These are phyloP conservation scores for Trichomalopsis sarcophagae DNA, from an alignment of 1,140 invertebrate species.

Conservation along the genomic window DNA sequence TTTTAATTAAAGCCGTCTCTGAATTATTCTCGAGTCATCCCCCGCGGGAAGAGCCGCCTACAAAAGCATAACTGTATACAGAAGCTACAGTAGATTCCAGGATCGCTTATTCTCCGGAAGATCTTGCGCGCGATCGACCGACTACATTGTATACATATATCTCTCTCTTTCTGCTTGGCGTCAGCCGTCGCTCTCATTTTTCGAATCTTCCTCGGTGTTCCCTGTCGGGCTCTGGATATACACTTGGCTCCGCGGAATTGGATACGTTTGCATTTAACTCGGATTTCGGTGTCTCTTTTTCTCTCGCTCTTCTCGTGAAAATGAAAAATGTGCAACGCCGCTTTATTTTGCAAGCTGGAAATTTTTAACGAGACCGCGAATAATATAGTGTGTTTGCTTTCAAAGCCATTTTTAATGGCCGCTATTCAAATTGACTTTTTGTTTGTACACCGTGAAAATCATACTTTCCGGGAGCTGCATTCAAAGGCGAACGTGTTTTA, in stretches of 20 bases:
- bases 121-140: constrained; percentile 5
- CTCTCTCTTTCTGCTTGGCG: neutral
- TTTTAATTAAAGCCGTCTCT: constrained; percentile 23
- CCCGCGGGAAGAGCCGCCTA: neutral
- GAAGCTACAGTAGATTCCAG: neutral
- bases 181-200: neutral
- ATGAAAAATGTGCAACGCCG: neutral
- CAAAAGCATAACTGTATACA: neutral
- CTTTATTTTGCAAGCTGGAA: neutral
- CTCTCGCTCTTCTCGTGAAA: neutral
- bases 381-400: neutral
- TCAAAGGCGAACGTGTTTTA: neutral
- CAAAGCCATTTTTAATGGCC: no score
- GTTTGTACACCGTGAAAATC: neutral
- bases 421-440: no score
- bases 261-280: neutral
- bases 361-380: neutral
- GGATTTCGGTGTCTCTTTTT: neutral
- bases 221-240: neutral
- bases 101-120: neutral
- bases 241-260: neutral
- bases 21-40: constrained; percentile 25
- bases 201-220: neutral
- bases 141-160: neutral
- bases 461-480: neutral